These are phyloP conservation scores for Gerris buenoi DNA, from an alignment of 1,140 invertebrate species.

Conservation along the genomic window DNA sequence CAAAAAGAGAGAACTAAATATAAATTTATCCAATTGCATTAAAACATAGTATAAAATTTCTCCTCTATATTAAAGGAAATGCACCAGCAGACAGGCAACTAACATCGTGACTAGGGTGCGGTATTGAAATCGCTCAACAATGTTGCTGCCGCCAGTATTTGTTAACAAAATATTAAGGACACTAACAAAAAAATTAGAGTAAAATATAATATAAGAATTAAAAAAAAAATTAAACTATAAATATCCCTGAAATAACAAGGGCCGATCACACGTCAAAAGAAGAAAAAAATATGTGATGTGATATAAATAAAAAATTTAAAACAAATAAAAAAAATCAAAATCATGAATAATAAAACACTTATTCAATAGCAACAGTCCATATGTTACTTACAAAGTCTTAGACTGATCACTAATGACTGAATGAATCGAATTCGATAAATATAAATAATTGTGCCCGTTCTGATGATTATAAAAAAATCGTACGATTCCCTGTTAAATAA, in stretches of 20 bases:
- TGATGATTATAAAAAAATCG: too few species aligned
- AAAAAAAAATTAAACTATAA: constrained; percentile 12
- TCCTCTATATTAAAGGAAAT: constrained; percentile 14
- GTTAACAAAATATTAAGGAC: constrained; percentile 6
- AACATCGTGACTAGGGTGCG: constrained; percentile 23
- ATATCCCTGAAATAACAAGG: neutral
- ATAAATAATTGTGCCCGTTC: neutral
- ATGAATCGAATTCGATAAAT: neutral
- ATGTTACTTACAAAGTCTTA: constrained; percentile 16
- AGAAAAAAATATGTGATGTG: constrained; percentile 7
- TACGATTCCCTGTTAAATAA: too few species aligned
- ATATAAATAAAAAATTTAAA: constrained; percentile 4
- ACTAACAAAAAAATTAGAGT: constrained; percentile 11
- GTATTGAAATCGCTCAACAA: constrained; percentile 19
- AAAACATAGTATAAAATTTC: constrained; percentile 21
- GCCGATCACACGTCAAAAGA: constrained; percentile 5
- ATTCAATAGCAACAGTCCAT: constrained; percentile 14
- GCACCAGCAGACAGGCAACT: constrained; percentile 19
- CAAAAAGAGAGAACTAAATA: constrained; percentile 18
- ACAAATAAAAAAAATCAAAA: too few species aligned
- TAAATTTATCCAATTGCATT: constrained; percentile 19
- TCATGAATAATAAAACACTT: constrained; percentile 6
- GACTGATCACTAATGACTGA: neutral
- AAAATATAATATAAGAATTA: constrained; percentile 10
- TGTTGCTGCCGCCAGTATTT: constrained; percentile 20